Percentiles rank a stretch among this genome's conserved stretches.
Conservation (phyloP, 1,140 invertebrate genomes). For the Lasioglossum baleicum region DNA sequence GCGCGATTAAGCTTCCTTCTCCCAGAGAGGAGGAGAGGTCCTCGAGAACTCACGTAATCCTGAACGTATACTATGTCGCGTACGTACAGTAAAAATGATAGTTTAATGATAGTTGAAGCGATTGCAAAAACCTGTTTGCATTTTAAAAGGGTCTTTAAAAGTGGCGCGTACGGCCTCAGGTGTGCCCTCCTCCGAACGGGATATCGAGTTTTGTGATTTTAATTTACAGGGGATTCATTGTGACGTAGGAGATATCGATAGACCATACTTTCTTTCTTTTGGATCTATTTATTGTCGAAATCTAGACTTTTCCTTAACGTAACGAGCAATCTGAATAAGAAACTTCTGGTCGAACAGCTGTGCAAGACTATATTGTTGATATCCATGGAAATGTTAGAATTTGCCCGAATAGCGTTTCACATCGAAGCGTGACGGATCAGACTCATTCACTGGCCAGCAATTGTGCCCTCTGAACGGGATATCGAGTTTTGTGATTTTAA, state of each 20-base stretch:
- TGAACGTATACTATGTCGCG: not conserved
- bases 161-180: not conserved
- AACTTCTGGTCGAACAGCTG: too few species aligned
- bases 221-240: not conserved
- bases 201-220: constrained; percentile 6
- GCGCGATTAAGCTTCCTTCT: not conserved
- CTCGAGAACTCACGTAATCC: constrained; percentile 19
- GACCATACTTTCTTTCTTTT: not conserved
- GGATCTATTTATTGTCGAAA: not conserved
- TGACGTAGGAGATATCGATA: not conserved
- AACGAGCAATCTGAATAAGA: too few species aligned
- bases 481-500: constrained; percentile 6
- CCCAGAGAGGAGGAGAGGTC: not conserved
- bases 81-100: constrained; percentile 16
- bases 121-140: constrained; percentile 42
- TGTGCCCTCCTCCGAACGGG: not conserved
- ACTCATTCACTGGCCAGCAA: too few species aligned
- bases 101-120: constrained; percentile 41
- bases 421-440: too few species aligned
- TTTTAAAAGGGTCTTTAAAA: constrained; percentile 23
- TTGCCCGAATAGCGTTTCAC: too few species aligned
- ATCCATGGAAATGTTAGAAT: too few species aligned
- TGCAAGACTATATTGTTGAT: too few species aligned
- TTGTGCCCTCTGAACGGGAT: not conserved
- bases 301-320: too few species aligned